Base-by-base conservation (phyloP, 2,888 invertebrate genomes). In the Orthonevra nobilis region DNA sequence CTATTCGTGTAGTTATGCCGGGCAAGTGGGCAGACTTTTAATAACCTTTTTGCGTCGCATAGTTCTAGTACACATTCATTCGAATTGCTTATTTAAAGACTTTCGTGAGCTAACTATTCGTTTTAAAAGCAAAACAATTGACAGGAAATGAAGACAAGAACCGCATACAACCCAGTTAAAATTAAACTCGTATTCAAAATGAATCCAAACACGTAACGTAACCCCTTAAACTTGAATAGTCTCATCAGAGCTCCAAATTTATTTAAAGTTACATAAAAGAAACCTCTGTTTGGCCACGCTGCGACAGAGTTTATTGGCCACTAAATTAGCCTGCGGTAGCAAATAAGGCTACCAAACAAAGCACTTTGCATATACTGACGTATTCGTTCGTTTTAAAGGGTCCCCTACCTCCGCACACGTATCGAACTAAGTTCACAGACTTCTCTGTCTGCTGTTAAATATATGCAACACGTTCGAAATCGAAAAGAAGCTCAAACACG, bases 311-410 rank as follows among this genome's bases (percentile, higher is more conserved):
- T 44, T 52, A 64, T 54, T 34, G 64, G 17, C 28, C 52, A 64
- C 52, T 54, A 36, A 54, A 44, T 42, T 32, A 50, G 23, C 46
- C 20, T 30, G 15, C 50, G 23, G 52, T 52, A 52, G 63, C 40
- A 12, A 54, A 54, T 34, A 54, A 40, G 48, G 15, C 40, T 38
- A 20, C 48, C 5, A 40, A 23, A 48, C 48, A 56, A 68, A 68
- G 40, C 56, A 68, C 46, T 46, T 58, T 58, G 48, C 30, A 58
- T 58, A 48, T 58, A 48, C n/a, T n/a, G n/a, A n/a, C n/a, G 30
- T 12, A 12, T 32, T 10, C 9, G 9, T 32, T 32, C 2, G 5
- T 32, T 32, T 12, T 12, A 32, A 32, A 32, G 12, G 10, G 32
- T 15, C 28, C 7, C 9, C 5, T 12, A n/a, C 23, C 3, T 15